These are phyloP conservation scores for Catocala sponsa DNA, from an alignment of 2,888 invertebrate species.

Conservation along the genomic window DNA sequence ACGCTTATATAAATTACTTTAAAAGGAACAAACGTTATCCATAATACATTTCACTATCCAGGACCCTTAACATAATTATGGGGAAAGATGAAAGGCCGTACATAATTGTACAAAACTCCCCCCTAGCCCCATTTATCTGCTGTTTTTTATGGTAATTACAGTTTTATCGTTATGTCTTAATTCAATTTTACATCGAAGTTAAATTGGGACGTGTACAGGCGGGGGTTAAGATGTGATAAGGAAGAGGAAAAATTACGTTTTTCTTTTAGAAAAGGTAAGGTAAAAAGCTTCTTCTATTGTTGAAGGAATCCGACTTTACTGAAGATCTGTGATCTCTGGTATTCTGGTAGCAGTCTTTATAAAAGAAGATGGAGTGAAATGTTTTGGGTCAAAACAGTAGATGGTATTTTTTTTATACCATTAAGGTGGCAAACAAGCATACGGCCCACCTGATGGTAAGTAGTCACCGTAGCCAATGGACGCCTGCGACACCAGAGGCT, in stretches of 20 bases:
- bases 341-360: no score
- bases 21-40: constrained; percentile 45
- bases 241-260: constrained; percentile 1
- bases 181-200: constrained; percentile 70
- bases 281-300: not conserved
- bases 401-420: no score
- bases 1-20: constrained; percentile 34
- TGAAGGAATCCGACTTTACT: not conserved
- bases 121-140: constrained; percentile 52
- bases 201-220: constrained; percentile 40
- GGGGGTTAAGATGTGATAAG: constrained; percentile 6
- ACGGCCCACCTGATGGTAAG: no score
- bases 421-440: no score
- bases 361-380: no score
- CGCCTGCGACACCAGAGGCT: no score
- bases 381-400: no score
- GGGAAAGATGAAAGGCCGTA: constrained; percentile 67
- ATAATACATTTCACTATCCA: constrained; percentile 49
- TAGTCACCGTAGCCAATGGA: no score
- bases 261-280: not conserved
- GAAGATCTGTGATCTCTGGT: no score
- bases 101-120: constrained; percentile 54
- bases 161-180: constrained; percentile 79
- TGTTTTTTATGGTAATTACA: constrained; percentile 84
- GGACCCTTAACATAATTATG: constrained; percentile 65